Evolutionary conservation across 2,797 vertebrate species (phyloP).

Genomic region (Helicolenus hilgendorfi): DNA sequence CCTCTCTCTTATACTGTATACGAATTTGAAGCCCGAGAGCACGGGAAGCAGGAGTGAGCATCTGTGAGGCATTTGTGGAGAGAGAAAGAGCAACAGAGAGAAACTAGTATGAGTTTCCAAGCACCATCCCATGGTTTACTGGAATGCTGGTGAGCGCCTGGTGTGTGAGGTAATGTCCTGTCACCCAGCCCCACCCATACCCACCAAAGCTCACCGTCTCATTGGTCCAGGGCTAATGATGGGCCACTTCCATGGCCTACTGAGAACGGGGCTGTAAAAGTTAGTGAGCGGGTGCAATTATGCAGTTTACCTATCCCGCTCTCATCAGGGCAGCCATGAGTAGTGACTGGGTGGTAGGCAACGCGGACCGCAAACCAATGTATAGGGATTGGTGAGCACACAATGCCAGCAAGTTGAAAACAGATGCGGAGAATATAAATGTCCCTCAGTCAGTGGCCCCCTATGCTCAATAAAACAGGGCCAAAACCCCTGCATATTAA

Average conservation of each 20-base stretch:
- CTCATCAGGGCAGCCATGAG: constrained; percentile 58
- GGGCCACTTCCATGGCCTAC: constrained; percentile 65
- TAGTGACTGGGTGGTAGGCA: constrained; percentile 62
- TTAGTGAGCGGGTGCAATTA: constrained; percentile 70
- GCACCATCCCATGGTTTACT: constrained; percentile 83
- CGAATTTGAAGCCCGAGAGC: constrained; percentile 33
- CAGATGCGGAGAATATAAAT: constrained; percentile 76
- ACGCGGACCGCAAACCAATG: constrained; percentile 57
- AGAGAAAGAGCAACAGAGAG: constrained; percentile 74
- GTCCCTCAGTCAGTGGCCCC: constrained; percentile 64
- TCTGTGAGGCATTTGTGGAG: constrained; percentile 88
- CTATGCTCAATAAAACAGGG: constrained; percentile 60
- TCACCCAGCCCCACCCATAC: constrained; percentile 79
- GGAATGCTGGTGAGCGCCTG: constrained; percentile 84
- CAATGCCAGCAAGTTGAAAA: constrained; percentile 66
- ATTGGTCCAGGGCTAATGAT: constrained; percentile 68
- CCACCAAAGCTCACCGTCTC: constrained; percentile 68
- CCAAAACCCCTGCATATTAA: constrained; percentile 70
- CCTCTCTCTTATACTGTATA: constrained; percentile 24
- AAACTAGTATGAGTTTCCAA: constrained; percentile 83
- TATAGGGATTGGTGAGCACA: constrained; percentile 51
- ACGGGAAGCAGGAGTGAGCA: constrained; percentile 70
- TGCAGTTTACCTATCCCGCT: constrained; percentile 67
- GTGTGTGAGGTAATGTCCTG: constrained; percentile 88
- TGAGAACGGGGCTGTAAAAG: constrained; percentile 69